phyloP scores from a whole-genome alignment of 2,888 invertebrate species.

The Xylophagus ater region DNA sequence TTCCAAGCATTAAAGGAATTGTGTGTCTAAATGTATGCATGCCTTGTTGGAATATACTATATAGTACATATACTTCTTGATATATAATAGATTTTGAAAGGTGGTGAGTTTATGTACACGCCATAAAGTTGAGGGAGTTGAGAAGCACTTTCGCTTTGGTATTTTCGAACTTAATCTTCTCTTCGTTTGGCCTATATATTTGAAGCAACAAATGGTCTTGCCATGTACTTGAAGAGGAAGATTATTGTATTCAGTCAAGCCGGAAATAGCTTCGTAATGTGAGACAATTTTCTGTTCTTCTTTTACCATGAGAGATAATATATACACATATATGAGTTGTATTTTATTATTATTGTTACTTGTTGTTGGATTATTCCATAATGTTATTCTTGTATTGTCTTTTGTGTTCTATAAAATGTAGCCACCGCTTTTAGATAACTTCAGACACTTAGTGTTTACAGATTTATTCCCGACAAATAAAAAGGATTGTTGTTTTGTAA shows the following conservation, averaged over 20 bases:
- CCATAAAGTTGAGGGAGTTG: no score
- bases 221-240: background rate
- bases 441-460: no score
- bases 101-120: constrained; percentile 10
- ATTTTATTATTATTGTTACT: no score
- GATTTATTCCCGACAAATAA: constrained; percentile 12
- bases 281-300: constrained; percentile 11
- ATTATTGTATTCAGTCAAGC: constrained; percentile 8
- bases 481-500: constrained; percentile 10
- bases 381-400: no score
- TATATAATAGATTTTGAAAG: no score
- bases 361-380: no score
- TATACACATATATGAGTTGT: no score
- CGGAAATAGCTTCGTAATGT: constrained; percentile 12
- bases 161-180: constrained; percentile 12
- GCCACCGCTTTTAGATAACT: no score
- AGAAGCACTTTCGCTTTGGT: constrained; percentile 11
- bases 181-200: constrained; percentile 8
- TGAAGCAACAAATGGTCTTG: constrained; percentile 12
- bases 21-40: no score
- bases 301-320: constrained; percentile 7
- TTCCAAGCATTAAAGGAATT: constrained; percentile 7
- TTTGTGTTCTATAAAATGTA: no score
- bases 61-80: no score
- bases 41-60: no score